Evolutionary conservation across 2,888 invertebrate genomes (phyloP).

Genomic region (Ormyrus nitidulus): DNA sequence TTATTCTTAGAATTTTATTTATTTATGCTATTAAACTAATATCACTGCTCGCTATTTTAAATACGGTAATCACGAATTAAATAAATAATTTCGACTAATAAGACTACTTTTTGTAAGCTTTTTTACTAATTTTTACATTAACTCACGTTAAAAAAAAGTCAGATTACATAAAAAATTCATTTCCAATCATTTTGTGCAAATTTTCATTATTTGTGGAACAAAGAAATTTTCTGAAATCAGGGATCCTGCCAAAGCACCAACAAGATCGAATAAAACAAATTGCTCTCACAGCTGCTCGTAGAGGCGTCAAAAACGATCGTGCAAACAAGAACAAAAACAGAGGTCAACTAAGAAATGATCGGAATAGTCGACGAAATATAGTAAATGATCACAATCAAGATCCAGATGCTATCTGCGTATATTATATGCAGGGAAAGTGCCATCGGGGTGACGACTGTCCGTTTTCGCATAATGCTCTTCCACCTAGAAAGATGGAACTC

Average conservation of each 20-base stretch:
- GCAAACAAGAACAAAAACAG: conserved; percentile 75
- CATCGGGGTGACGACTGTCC: conserved; percentile 89
- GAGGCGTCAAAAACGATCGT: conserved; percentile 62
- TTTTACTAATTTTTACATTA: not conserved
- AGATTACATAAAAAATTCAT: conserved; percentile 11
- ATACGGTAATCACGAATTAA: not conserved
- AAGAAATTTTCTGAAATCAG: conserved; percentile 20
- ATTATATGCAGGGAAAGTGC: conserved; percentile 93
- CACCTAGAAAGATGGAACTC: conserved; percentile 92
- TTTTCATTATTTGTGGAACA: conserved; percentile 7
- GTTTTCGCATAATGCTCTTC: conserved; percentile 89
- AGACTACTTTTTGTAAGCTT: too few species aligned
- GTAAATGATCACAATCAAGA: conserved; percentile 78
- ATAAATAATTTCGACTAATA: conserved; percentile 6
- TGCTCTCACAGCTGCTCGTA: conserved; percentile 39
- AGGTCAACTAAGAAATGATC: conserved; percentile 70
- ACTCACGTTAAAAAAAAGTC: conserved; percentile 5
- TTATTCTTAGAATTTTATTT: not conserved
- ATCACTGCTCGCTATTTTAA: not conserved
- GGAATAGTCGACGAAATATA: conserved; percentile 77
- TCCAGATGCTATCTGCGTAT: conserved; percentile 86
- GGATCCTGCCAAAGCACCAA: conserved; percentile 38
- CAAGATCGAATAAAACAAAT: conserved; percentile 52
- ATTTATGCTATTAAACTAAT: conserved; percentile 4
- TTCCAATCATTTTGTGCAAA: conserved; percentile 23